Base-by-base conservation (phyloP, 2,888 invertebrate genomes). In the Syrista parreyssii region DNA sequence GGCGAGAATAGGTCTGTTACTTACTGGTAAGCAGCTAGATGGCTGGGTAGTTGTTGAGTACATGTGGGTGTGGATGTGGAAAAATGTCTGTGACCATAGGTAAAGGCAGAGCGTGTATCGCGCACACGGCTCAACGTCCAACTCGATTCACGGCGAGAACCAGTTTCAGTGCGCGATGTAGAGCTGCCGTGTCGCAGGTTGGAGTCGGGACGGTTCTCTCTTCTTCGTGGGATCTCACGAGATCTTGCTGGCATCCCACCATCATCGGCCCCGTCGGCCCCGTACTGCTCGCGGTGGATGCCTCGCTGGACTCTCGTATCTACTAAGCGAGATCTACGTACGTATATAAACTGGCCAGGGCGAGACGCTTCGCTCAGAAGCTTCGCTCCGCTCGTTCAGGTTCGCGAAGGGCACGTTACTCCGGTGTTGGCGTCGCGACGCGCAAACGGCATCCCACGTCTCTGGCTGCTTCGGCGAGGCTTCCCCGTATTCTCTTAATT, bases 331-430 rank as follows among this genome's bases (percentile, higher is more conserved):
- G 88, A 90, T 89, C 90, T 87, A 69, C 69, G 69, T 83, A 90
- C 89, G 89, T 91, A 91, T 91, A 91, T 91, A 91, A 91, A 89
- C 85, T 89, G 86, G 86, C 81, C 86, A 87, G 89, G 90, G 89
- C 90, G 84, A 88, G 86, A 90, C 86, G 87, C 88, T 87, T 69
- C 82, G 88, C 86, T 90, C 90, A 91, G 91, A 91, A 89, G 88
- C 88, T 86, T 89, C 83, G 86, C 84, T 86, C 82, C 87, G 88
- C 86, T 89, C 88, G 88, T 88, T 87, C 77, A 32, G 31, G 69
- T 32, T 31, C 69, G 30, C 69, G 69, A 69, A 69, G 69, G 69
- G 69, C 69, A 30, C 40, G 40, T 40, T 40, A 40, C 40, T 40
- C 40, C 40, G 15, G 15, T 40, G 15, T 40, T 15, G 40, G 40